phyloP scores from a whole-genome alignment of 2,888 invertebrate species.

The Meiosimyza platycephala region DNA sequence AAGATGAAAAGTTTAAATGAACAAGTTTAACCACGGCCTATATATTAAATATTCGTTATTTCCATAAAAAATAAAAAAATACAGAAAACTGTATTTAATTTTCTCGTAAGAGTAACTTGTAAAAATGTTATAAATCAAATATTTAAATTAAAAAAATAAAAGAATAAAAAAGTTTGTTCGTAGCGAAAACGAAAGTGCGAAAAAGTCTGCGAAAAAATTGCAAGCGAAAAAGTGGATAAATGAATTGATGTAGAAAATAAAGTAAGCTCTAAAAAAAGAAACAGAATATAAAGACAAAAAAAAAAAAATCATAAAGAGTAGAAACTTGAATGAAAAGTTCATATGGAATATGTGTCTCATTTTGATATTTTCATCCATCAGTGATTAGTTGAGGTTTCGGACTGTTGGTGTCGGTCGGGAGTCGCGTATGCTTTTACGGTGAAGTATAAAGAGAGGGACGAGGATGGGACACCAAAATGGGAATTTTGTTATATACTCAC shows the following conservation, averaged over 20 bases:
- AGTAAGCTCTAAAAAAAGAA: slow-evolving; percentile 17
- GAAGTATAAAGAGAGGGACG: too few relatives aligned
- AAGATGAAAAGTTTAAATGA: not conserved
- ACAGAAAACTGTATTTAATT: too few relatives aligned
- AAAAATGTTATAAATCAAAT: not conserved
- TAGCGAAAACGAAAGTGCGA: slow-evolving; percentile 11
- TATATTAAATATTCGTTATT: too few relatives aligned
- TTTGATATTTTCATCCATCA: slow-evolving; percentile 2
- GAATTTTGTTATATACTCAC: slow-evolving; percentile 7
- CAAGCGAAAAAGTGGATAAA: slow-evolving; percentile 26
- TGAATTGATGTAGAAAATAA: slow-evolving; percentile 30
- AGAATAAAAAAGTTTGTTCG: slow-evolving; percentile 5
- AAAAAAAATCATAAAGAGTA: slow-evolving; percentile 6
- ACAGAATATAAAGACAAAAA: not conserved
- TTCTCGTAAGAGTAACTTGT: too few relatives aligned
- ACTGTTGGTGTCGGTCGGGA: not conserved
- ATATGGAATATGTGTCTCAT: slow-evolving; percentile 4
- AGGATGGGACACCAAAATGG: not conserved
- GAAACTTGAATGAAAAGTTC: not conserved
- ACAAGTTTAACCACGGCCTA: too few relatives aligned
- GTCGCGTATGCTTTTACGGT: not conserved
- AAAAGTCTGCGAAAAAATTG: slow-evolving; percentile 14
- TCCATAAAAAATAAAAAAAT: too few relatives aligned
- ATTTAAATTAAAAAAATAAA: slow-evolving; percentile 12
- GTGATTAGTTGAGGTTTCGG: not conserved